Evolutionary conservation across 2,113 vertebrate genomes (phyloP), one percentile per base, ranked within the genome.

Genomic region (Phaethon lepturus): DNA sequence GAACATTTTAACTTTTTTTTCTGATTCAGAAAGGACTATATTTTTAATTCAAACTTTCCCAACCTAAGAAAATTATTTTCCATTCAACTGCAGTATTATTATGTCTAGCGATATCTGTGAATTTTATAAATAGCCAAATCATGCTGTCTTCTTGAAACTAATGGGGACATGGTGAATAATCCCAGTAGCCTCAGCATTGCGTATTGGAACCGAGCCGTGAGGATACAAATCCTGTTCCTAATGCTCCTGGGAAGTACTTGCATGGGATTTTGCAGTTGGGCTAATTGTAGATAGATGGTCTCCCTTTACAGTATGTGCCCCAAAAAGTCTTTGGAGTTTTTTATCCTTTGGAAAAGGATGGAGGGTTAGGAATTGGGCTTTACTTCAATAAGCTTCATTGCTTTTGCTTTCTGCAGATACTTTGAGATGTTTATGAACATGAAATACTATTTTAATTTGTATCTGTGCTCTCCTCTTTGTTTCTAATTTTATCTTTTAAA

Each of bases 401-500:
- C 3, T 75, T 89, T 63, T 89, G 25, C 35, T 68, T 87, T 93
- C 84, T 82, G 33, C 44, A 90, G 47, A 17, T 60, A 85, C 38
- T 18, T 68, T 56, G 49, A 67, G 35, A 35, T 91, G 84, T 87
- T 95, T 93, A 60, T 68, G 35, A 55, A 72, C 4, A 1, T 82
- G 80, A 94, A 94, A 81, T 84, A 93, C 66, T 77, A 71, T 89
- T 78, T 95, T 87, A 85, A 94, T 96, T 90, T 95, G 24, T 75
- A 56, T 71, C 72, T 71, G 16, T 1, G 2, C 35, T 85, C 9
- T 74, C 40, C 8, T 84, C 7, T 64, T 60, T 55, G 38, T 78
- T 89, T 91, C 68, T 94, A 91, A 91, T 82, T 93, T 93, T 96
- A 64, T 81, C 44, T 93, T 91, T 63, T 71, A 74, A 78, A 14